Conservation (phyloP, 2,113 vertebrate genomes). For the Tragelaphus scriptus region DNA sequence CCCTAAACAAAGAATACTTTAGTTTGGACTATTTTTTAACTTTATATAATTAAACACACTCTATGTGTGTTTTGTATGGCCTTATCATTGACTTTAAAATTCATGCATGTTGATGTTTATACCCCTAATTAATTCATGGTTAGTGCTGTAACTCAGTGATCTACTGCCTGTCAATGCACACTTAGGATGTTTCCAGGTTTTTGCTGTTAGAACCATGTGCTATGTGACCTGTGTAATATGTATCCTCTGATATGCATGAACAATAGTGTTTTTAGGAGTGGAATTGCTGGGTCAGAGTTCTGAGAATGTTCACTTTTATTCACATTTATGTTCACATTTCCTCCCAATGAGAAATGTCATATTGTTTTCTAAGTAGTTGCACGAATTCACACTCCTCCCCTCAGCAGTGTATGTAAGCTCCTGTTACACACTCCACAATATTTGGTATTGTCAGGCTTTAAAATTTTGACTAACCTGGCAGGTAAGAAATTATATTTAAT, state of each 20-base stretch:
- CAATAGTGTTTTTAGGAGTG: background rate
- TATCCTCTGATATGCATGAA: background rate
- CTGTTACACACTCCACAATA: background rate
- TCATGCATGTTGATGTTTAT: background rate
- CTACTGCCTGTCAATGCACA: background rate
- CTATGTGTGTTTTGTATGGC: background rate
- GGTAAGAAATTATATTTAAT: background rate
- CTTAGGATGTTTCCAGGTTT: background rate
- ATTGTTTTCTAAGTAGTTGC: background rate
- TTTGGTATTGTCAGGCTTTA: background rate
- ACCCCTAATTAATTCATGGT: background rate
- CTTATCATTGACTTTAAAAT: background rate
- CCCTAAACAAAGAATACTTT: background rate
- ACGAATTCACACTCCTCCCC: too few relatives aligned
- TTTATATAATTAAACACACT: background rate
- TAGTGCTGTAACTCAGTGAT: background rate
- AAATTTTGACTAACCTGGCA: background rate
- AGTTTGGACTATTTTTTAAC: background rate
- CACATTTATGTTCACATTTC: background rate
- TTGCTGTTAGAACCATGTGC: background rate
- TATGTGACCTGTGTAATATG: background rate
- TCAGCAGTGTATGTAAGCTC: background rate
- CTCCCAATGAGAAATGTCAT: background rate
- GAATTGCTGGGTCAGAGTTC: background rate
- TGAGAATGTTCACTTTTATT: background rate